phyloP scores from a whole-genome alignment of 2,888 invertebrate species.

The Stomorhina lunata region DNA sequence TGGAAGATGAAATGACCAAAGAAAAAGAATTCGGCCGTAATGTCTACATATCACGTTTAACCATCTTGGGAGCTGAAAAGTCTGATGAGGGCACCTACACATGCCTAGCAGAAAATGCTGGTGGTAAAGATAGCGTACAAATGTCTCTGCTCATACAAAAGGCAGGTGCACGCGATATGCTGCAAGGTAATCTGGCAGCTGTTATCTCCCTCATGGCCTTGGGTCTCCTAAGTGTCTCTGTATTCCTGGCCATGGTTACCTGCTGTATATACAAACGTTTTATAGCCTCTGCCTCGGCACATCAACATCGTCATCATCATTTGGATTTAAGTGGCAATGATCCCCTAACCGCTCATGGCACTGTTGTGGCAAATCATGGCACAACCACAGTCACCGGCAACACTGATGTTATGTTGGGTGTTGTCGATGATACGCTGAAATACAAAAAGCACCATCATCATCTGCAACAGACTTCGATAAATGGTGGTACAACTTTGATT shows the following conservation, averaged over 20 bases:
- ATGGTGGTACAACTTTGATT: conserved; percentile 60
- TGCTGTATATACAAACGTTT: conserved; percentile 76
- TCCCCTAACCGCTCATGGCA: conserved; percentile 61
- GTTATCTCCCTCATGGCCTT: conserved; percentile 75
- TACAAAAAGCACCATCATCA: conserved; percentile 66
- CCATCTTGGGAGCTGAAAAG: conserved; percentile 83
- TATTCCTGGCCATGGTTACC: conserved; percentile 75
- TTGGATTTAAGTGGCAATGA: conserved; percentile 67
- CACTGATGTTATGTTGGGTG: conserved; percentile 67
- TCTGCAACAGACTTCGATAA: conserved; percentile 64
- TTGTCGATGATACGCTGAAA: conserved; percentile 53
- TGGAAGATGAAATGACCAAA: conserved; percentile 76
- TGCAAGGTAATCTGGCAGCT: conserved; percentile 74
- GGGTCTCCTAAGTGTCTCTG: conserved; percentile 75
- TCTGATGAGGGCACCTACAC: conserved; percentile 87
- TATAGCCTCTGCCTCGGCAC: conserved; percentile 71
- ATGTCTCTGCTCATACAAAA: conserved; percentile 79
- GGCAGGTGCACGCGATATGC: conserved; percentile 70
- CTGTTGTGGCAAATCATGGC: conserved; percentile 62
- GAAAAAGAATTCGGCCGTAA: conserved; percentile 74
- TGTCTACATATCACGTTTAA: conserved; percentile 80
- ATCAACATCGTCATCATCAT: conserved; percentile 72
- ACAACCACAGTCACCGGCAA: conserved; percentile 62
- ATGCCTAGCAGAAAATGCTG: conserved; percentile 90
- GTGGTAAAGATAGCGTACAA: conserved; percentile 88